Base-by-base conservation (phyloP, 2,888 invertebrate species). In the Camponotus fellah region DNA sequence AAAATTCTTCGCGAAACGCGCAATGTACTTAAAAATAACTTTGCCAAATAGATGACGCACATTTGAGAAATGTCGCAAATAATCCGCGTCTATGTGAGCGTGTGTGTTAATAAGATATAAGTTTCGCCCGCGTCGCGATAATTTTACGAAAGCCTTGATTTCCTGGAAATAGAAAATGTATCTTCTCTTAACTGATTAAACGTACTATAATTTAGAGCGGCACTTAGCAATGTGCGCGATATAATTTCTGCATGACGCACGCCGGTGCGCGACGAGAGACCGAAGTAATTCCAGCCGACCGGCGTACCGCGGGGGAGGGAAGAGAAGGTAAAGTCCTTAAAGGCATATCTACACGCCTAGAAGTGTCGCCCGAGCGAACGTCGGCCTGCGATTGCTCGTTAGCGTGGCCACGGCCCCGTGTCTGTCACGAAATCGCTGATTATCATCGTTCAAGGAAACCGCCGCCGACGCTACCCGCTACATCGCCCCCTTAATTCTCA, bases 351-450 rank as follows among this genome's bases (percentile, higher is more conserved):
- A 91, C 91, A 90, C 90, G 91, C 91, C 87, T 91, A 92, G 91
- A 90, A 93, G 91, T 93, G 93, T 93, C 93, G 92, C 91, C 92
- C 91, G 90, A 92, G 92, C 91, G 91, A 91, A 90, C 91, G 90
- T 88, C 85, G 88, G 89, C 87, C 91, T 91, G 92, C 92, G 94
- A 94, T 95, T 95, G 95, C 95, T 95, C 95, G 94, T 95, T 95
- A 95, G 94, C 92, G 93, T 92, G 90, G 92, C 92, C 92, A 95
- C 95, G 95, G 94, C 95, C 94, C 95, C 95, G 95, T 95, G 95
- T 95, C 95, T 94, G 95, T 95, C 95, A 94, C 95, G 94, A 95
- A 95, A 95, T 95, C 94, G 91, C 94, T 95, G 94, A 95, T 95
- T 95, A 94, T 94, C 95, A 94, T 95, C 95, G 94, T 95, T 95